Base-by-base conservation (phyloP, 2,113 vertebrate genomes). In the Epinephelus lanceolatus region DNA sequence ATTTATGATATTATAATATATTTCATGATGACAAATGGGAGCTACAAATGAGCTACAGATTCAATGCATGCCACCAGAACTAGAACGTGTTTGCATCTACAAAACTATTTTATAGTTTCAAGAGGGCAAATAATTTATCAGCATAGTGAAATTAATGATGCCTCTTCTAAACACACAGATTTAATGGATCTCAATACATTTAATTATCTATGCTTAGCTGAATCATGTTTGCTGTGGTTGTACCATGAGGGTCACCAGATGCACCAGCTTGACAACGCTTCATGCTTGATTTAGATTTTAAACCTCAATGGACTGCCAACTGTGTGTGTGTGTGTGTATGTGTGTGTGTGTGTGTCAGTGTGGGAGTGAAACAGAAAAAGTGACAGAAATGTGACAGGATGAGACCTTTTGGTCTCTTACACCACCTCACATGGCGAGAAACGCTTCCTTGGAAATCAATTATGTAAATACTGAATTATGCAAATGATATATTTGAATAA, bases 401-500 rank as follows among this genome's bases (percentile, higher is more conserved):
- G 79, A 90, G 91, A 91, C 89, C 91, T 86, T 89, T 91, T 86
- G 69, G 76, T 90, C 80, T 86, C 76, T 52, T 75, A 83, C 77
- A 73, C 57, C 68, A 86, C 90, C 84, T 89, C 81, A 81, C 81
- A 88, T 72, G 82, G 86, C 52, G 81, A 91, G 78, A 87, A 91
- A 89, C 51, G 81, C 87, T 90, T 92, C 77, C 80, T 88, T 88
- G 86, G 79, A 94, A 94, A 94, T 94, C 91, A 94, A 93, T 94
- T 94, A 94, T 93, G 92, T 83, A 93, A 95, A 93, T 94, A 76
- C 78, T 66, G 83, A 88, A 89, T 95, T 92, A 94, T 94, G 92
- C 88, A 93, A 94, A 94, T 90, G 1, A 4, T 13, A 71, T 56
- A 92, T 91, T 92, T 93, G 87, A 93, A 94, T 93, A 93, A 94